Percentiles rank a stretch among this genome's conserved stretches.
phyloP scores from a whole-genome alignment of 2,797 vertebrate genomes.

The Coranthus polyacanthus region DNA sequence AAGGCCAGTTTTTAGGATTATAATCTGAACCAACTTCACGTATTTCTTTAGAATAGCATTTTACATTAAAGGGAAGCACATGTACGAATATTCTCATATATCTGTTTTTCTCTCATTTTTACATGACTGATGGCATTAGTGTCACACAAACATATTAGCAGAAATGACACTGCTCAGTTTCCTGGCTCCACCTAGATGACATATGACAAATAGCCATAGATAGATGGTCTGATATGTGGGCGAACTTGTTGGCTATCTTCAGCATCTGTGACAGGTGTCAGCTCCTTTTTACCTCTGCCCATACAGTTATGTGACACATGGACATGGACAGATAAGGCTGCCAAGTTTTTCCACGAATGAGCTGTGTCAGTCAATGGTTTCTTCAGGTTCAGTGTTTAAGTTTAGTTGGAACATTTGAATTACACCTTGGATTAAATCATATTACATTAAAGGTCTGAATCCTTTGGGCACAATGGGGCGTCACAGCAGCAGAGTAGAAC shows the following conservation, averaged over 20 bases:
- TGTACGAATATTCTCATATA: constrained; percentile 17
- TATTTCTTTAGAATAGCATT: background rate
- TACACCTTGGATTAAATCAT: background rate
- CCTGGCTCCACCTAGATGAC: constrained; percentile 58
- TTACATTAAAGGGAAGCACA: constrained; percentile 2
- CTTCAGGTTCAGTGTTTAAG: constrained; percentile 21
- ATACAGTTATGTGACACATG: constrained; percentile 44
- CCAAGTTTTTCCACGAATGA: constrained; percentile 52
- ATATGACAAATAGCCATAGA: constrained; percentile 68
- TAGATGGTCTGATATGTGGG: constrained; percentile 61
- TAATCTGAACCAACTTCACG: background rate
- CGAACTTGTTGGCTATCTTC: constrained; percentile 63
- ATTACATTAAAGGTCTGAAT: constrained; percentile 7
- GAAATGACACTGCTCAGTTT: constrained; percentile 64
- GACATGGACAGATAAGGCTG: constrained; percentile 47
- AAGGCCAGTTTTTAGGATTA: background rate
- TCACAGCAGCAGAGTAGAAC: constrained; percentile 1
- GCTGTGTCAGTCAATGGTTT: constrained; percentile 38
- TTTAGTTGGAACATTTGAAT: constrained; percentile 28
- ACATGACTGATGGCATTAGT: constrained; percentile 62
- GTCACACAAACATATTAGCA: constrained; percentile 61
- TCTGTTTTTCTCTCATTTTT: constrained; percentile 35
- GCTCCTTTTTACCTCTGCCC: constrained; percentile 68
- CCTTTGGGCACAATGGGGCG: background rate
- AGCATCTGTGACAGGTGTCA: constrained; percentile 80